Conservation (phyloP, 2,113 vertebrate genomes). For the Phodopus roborovskii region DNA sequence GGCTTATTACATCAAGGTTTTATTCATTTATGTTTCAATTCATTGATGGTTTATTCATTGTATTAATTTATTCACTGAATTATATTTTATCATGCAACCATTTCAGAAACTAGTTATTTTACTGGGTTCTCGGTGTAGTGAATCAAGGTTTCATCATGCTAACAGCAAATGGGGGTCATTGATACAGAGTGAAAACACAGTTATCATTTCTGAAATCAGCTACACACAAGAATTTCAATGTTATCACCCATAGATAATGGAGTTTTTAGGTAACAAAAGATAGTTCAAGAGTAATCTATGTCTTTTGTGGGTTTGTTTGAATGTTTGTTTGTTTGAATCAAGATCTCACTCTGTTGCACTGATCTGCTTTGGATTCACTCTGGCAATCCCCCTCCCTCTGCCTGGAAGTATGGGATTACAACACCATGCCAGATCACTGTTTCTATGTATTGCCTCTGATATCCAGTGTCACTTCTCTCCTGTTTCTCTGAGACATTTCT, state of each 20-base stretch:
- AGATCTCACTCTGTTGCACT: neutral
- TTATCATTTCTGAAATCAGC: neutral
- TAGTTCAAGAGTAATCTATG: neutral
- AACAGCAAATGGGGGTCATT: conserved; percentile 46
- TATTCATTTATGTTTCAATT: conserved; percentile 82
- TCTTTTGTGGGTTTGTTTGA: neutral
- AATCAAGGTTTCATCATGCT: conserved; percentile 47
- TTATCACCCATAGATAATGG: neutral
- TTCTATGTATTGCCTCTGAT: neutral
- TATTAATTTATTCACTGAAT: conserved; percentile 76
- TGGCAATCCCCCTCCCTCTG: neutral
- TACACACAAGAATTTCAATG: neutral
- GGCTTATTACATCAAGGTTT: conserved; percentile 72
- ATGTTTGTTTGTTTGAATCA: neutral
- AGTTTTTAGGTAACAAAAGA: conserved; percentile 27
- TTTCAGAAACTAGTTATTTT: conserved; percentile 63
- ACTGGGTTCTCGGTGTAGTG: conserved; percentile 46
- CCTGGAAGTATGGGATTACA: neutral
- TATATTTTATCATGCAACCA: conserved; percentile 65
- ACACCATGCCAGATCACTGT: neutral
- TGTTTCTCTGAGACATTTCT: neutral
- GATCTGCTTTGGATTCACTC: neutral
- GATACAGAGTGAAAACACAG: neutral
- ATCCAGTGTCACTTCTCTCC: neutral
- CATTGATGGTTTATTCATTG: conserved; percentile 80